phyloP scores from a whole-genome alignment of 2,113 vertebrate genomes.

The Pheucticus melanocephalus region DNA sequence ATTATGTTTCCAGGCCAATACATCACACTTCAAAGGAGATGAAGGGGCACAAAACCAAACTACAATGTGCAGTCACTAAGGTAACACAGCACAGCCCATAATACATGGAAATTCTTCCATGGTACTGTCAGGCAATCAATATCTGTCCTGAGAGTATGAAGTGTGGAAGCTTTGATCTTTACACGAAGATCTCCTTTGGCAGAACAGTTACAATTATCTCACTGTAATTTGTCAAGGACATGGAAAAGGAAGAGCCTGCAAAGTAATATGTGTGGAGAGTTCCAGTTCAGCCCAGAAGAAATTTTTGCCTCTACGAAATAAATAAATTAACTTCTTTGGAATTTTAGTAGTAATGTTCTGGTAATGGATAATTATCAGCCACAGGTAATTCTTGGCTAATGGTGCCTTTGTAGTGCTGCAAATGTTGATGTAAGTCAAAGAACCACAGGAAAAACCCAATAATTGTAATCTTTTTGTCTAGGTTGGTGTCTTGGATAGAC shows the following conservation, averaged over 20 bases:
- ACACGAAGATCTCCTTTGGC: neutral
- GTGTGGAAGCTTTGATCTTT: constrained; percentile 46
- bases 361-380: neutral
- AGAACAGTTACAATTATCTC: neutral
- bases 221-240: neutral
- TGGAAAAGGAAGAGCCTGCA: neutral
- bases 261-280: neutral
- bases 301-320: neutral
- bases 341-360: neutral
- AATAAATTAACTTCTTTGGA: neutral
- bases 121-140: neutral
- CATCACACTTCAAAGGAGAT: neutral
- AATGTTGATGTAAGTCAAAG: neutral
- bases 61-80: neutral
- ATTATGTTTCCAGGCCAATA: neutral
- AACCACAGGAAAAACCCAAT: neutral
- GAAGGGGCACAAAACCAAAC: neutral
- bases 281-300: neutral
- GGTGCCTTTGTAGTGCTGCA: neutral
- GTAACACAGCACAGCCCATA: neutral
- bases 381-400: neutral
- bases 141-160: constrained; percentile 5
- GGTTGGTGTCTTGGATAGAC: constrained; percentile 71
- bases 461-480: constrained; percentile 40
- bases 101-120: neutral